Evolutionary conservation across 2,888 invertebrate genomes (phyloP), one percentile per base, ranked within the genome.

Genomic region (Andrena chrysosceles): DNA sequence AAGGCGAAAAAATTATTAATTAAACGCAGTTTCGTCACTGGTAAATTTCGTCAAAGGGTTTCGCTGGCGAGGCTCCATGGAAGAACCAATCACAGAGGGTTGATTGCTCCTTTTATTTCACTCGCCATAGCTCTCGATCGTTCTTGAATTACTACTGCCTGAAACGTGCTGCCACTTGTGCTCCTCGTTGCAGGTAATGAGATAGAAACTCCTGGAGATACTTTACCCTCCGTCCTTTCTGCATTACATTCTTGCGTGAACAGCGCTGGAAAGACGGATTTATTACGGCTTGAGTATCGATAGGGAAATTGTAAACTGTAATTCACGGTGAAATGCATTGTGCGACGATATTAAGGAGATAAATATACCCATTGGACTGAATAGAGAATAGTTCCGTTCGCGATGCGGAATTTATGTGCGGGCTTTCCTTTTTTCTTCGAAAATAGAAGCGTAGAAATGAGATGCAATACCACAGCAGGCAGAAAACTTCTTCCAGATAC

Each of bases 181-280:
- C 70, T 56, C 49, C 68, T 70, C 68, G 69, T 81, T 77, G 76
- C 64, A 81, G 81, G 76, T 77, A 84, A 86, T 81, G 79, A 86
- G 81, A 86, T 75, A 79, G 84, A 84, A 81, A 81, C 73, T 69
- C 42, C 42, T 20, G 26, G 42, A 79, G 64, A 79, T 84, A 86
- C 49, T 59, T 62, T 42, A 33, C 31, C 48, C 26, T n/a, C 54
- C 67, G 29, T 42, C 42, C 67, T 63, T 49, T 66, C 33, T n/a
- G 49, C 16, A 56, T 68, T 48, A 64, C 66, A 52, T 29, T 64
- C 33, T 42, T 26, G 33, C 23, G 35, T 42, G 42, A 54, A 52
- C 29, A 66, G 56, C 31, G 8, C 29, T 33, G 16, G 66, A 81
- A 62, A 60, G 35, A 64, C 63, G 68, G 60, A 81, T 63, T 81